Percentiles rank a stretch among this genome's conserved stretches.
These are phyloP conservation scores for Limulus polyphemus DNA, from an alignment of 2,888 invertebrate species.

Conservation along the genomic window DNA sequence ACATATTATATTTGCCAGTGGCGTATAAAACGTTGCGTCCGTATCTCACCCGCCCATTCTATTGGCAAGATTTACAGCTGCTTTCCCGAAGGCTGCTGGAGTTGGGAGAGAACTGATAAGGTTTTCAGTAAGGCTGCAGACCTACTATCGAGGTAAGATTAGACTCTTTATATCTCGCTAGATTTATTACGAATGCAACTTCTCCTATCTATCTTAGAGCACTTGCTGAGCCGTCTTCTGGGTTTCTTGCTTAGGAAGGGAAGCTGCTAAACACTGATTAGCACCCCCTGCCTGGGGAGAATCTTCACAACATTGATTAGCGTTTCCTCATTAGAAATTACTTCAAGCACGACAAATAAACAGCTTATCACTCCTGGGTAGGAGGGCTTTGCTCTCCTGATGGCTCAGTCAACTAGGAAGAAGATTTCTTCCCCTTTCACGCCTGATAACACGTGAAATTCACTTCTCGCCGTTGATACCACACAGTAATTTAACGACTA, in stretches of 20 bases:
- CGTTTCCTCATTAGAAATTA: conserved; percentile 3
- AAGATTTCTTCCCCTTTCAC: too few species aligned
- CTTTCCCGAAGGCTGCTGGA: not conserved
- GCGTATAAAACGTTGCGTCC: conserved; percentile 4
- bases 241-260: too few species aligned
- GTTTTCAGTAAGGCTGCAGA: not conserved
- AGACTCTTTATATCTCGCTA: not conserved
- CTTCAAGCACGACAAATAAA: conserved; percentile 2
- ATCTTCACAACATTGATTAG: conserved; percentile 1
- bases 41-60: not conserved
- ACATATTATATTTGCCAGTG: conserved; percentile 5
- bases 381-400: too few species aligned
- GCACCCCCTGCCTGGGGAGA: too few species aligned
- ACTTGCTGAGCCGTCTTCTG: too few species aligned
- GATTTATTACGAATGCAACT: conserved; percentile 3
- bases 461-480: too few species aligned
- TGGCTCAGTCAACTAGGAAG: too few species aligned
- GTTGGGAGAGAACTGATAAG: not conserved
- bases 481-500: too few species aligned
- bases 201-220: conserved; percentile 2
- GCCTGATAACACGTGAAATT: too few species aligned
- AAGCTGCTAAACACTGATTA: conserved; percentile 1
- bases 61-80: conserved; percentile 3
- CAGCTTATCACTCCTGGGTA: conserved; percentile 1
- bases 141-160: conserved; percentile 6